Base-by-base conservation (phyloP, 2,113 vertebrate species). In the Anseranas semipalmata region DNA sequence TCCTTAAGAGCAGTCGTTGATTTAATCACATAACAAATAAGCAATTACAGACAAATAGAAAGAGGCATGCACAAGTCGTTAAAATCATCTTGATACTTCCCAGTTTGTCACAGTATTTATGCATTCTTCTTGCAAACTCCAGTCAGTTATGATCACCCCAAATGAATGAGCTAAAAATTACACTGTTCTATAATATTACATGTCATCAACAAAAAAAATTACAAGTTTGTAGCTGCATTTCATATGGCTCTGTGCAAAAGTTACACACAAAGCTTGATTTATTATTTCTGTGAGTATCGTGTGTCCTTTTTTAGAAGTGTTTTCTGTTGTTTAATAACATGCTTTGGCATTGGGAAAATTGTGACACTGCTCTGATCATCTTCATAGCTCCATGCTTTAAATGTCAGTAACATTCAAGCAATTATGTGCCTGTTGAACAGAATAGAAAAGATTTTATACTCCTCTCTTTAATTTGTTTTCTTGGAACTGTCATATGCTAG, bases 321-420 rank as follows among this genome's bases (percentile, higher is more conserved):
- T 93, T 96, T 95, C 60, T 87, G 50, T 83, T 70, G 80, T 83
- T 96, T 89, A 90, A 87, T 91, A 93, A 95, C n/a, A 91, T 59
- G 46, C 33, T 85, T 92, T 89, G 58, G 41, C 13, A 10, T 37
- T 10, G 6, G 41, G 65, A 85, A 86, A 92, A 74, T 75, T 77
- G 84, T 89, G 70, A 80, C 11, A 7, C 30, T 35, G 50, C 77
- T 96, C 72, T 87, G 74, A 95, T 96, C 59, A 87, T 80, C 59
- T 60, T 77, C 46, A 52, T 48, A 79, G 48, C 60, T 71, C 65
- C 79, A 75, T 75, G 50, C 45, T 85, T 88, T 81, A 78, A 73
- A 8, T 79, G 48, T 89, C 73, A 91, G 56, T 53, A 88, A 75
- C 59, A 77, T 70, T 91, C 48, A 83, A 90, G 48, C 62, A 91